These are phyloP conservation scores for Nyctibius grandis DNA, from an alignment of 2,797 vertebrate genomes.

Conservation along the genomic window DNA sequence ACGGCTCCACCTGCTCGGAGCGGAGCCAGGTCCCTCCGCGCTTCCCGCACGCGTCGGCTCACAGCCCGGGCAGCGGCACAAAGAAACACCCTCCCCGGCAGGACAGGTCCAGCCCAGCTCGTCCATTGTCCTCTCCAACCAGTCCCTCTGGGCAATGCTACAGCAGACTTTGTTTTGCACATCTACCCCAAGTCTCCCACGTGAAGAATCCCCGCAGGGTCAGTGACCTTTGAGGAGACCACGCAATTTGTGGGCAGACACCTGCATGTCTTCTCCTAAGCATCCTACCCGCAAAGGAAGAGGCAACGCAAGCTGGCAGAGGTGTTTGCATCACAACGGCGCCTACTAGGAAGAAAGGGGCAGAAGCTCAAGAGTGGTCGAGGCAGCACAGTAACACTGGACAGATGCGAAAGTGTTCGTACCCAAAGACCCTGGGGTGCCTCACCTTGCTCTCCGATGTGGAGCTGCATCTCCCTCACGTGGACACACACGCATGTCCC, in stretches of 20 bases:
- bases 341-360: fast-evolving
- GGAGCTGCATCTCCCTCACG: neutral
- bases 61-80: neutral
- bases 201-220: neutral
- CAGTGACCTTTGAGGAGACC: neutral
- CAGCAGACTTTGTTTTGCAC: neutral
- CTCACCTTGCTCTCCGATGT: neutral
- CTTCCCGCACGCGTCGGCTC: neutral
- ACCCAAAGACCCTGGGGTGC: neutral
- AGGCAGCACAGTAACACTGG: neutral
- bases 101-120: fast-evolving
- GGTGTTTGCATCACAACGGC: neutral
- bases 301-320: neutral
- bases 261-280: neutral
- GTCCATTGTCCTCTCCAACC: neutral
- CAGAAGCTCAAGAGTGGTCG: neutral
- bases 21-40: neutral
- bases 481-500: neutral
- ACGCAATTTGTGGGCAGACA: neutral
- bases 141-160: neutral
- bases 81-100: neutral
- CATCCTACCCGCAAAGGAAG: neutral
- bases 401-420: neutral
- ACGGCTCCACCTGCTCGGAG: neutral
- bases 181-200: neutral